Base-by-base conservation (phyloP, 2,113 vertebrate genomes). In the Protobothrops flavoviridis region DNA sequence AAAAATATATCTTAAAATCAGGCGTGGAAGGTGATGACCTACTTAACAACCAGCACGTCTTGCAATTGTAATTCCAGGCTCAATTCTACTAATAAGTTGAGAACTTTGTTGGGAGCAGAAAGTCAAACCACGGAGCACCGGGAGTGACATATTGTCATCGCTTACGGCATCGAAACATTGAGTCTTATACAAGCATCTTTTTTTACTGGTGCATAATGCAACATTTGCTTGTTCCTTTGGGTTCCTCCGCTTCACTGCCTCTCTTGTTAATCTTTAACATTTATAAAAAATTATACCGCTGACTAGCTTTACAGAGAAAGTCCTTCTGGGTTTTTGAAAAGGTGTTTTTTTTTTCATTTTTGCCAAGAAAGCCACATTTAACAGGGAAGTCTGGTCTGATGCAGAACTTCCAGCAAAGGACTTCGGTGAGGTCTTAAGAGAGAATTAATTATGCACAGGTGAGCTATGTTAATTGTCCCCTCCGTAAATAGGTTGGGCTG, bases 181-280 rank as follows among this genome's bases (percentile, higher is more conserved):
- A 52, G 86, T 96, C 92, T 57, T 95, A 6, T 94, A 93, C 55
- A 90, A 85, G 43, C 92, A 81, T 56, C 59, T 93, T 86, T 50
- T 50, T 90, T 90, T 52, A 52, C 50, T 53, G 11, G 12, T n/a
- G 15, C 6, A 26, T 17, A 89, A 24, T 26, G 61, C 24, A 92
- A 92, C 74, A 61, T 2, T 5, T 7, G n/a, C 5, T 2, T 0
- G 53, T 86, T 88, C 94, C 61, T 91, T 87, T 0, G 0, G 43
- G 39, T 56, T 91, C 69, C n/a, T 91, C 87, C 56, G 59, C 2
- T 92, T 94, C 86, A 17, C 33, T 53, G 59, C 33, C 3, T 91
- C 91, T 91, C 50, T 21, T 26, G n/a, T 92, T 96, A 93, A 95
- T 94, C 90, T 95, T 94, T 90, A 94, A 88, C 48, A 92, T 93